phyloP scores from a whole-genome alignment of 2,113 vertebrate genomes.

The Bos indicus region DNA sequence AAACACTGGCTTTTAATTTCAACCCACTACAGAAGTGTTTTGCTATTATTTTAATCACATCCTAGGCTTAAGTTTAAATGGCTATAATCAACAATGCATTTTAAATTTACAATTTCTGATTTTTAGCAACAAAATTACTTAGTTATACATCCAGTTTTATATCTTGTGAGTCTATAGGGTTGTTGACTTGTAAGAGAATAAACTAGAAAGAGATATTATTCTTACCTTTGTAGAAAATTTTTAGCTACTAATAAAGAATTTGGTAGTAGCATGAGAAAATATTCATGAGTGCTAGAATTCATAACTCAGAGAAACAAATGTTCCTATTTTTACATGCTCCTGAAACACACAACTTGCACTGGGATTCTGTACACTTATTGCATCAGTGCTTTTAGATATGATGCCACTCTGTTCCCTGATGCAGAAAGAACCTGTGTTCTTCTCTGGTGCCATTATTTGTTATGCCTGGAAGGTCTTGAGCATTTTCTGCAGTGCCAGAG shows the following conservation, averaged over 20 bases:
- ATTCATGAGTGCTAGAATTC: not conserved
- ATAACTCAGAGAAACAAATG: slow-evolving; percentile 24
- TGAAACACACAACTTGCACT: not conserved
- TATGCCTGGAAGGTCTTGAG: slow-evolving; percentile 50
- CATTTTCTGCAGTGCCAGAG: slow-evolving; percentile 35
- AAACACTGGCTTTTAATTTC: slow-evolving; percentile 46
- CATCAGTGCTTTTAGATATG: slow-evolving; percentile 15
- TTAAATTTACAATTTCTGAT: slow-evolving; percentile 27
- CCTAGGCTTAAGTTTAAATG: slow-evolving; percentile 25
- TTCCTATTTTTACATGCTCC: not conserved
- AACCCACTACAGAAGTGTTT: slow-evolving; percentile 22
- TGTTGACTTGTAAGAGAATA: slow-evolving; percentile 14
- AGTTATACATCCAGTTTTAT: not conserved
- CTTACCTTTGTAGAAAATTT: not conserved
- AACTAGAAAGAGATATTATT: not conserved
- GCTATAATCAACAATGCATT: slow-evolving; percentile 17
- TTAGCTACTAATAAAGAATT: not conserved
- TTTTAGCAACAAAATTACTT: slow-evolving; percentile 30
- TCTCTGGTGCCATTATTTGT: slow-evolving; percentile 45
- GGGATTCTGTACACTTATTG: slow-evolving; percentile 33
- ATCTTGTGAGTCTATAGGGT: not conserved
- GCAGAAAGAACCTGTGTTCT: slow-evolving; percentile 47
- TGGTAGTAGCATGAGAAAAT: not conserved
- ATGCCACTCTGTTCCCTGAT: slow-evolving; percentile 2
- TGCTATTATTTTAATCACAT: slow-evolving; percentile 34